Conservation (phyloP, 2,888 invertebrate species). For the Tetheella fluctuosa region DNA sequence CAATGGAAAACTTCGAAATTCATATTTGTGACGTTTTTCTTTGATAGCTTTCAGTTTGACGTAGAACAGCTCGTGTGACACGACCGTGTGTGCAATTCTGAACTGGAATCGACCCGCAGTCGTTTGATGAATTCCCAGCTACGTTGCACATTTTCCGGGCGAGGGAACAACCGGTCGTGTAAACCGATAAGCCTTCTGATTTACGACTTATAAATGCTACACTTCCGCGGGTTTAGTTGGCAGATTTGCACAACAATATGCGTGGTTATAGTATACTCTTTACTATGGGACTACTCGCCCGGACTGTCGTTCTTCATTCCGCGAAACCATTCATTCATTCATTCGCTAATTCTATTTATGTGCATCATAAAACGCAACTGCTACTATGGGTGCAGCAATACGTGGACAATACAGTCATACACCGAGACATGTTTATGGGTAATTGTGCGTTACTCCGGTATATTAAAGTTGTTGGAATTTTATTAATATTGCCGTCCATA, state of each 20-base stretch:
- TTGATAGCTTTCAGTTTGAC: background rate
- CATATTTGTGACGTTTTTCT: background rate
- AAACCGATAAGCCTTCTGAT: slow-evolving; percentile 75
- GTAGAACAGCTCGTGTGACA: background rate
- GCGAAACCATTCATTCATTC: slow-evolving; percentile 44
- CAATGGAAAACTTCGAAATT: background rate
- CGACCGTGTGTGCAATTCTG: background rate
- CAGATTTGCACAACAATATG: slow-evolving; percentile 51
- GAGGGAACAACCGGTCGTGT: slow-evolving; percentile 53
- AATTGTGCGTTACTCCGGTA: background rate
- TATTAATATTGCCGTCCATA: background rate
- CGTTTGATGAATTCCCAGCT: slow-evolving; percentile 27
- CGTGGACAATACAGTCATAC: slow-evolving; percentile 41
- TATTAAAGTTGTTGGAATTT: no score
- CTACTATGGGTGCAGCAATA: slow-evolving; percentile 39
- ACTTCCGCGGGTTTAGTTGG: slow-evolving; percentile 67
- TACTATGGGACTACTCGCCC: slow-evolving; percentile 19
- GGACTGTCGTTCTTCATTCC: slow-evolving; percentile 39
- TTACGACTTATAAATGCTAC: slow-evolving; percentile 75
- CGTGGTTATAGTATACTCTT: background rate
- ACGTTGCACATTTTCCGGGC: slow-evolving; percentile 66
- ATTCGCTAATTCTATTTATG: slow-evolving; percentile 53
- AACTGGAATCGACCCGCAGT: background rate
- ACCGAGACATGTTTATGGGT: background rate
- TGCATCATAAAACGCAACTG: slow-evolving; percentile 46